Percentiles rank a stretch among this genome's conserved stretches.
Conservation (phyloP, 30 jellyfish, hydroid and myxozoan genomes). For the Mastigias papua region DNA sequence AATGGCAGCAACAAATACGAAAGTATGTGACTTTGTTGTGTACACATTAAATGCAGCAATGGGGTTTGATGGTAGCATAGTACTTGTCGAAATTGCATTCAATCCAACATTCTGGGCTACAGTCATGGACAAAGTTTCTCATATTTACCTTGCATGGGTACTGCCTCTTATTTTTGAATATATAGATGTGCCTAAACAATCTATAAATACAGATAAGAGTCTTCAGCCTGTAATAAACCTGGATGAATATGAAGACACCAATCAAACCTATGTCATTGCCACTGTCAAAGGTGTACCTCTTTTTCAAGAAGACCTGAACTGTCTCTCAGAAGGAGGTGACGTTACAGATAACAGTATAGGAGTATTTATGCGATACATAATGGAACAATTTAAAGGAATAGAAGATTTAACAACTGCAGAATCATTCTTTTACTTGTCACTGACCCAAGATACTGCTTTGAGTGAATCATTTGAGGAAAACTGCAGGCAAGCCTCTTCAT, state of each 20-base stretch:
- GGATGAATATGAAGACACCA: constrained; percentile 7
- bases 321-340: constrained; percentile 6
- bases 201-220: background rate
- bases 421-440: constrained; percentile 11
- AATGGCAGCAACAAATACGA: constrained; percentile 15
- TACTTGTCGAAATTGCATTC: constrained; percentile 20
- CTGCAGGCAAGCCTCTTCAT: background rate
- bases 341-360: constrained; percentile 1
- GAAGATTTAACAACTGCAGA: constrained; percentile 7
- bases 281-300: constrained; percentile 9
- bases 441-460: constrained; percentile 11
- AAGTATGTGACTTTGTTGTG: too few relatives aligned
- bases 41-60: background rate
- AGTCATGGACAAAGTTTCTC: constrained; percentile 15
- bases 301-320: constrained; percentile 11
- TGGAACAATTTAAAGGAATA: background rate
- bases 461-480: constrained; percentile 7
- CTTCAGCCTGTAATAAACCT: constrained; percentile 6
- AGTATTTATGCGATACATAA: constrained; percentile 7
- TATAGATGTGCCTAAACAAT: background rate
- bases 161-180: constrained; percentile 9
- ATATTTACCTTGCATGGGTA: constrained; percentile 2
- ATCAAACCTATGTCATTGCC: background rate
- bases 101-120: constrained; percentile 14
- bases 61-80: constrained; percentile 15